A percentile compares a stretch with the other conserved stretches of the same genome.
These are phyloP conservation scores for Ochropacha duplaris DNA, from an alignment of 2,888 invertebrate genomes.

Conservation along the genomic window DNA sequence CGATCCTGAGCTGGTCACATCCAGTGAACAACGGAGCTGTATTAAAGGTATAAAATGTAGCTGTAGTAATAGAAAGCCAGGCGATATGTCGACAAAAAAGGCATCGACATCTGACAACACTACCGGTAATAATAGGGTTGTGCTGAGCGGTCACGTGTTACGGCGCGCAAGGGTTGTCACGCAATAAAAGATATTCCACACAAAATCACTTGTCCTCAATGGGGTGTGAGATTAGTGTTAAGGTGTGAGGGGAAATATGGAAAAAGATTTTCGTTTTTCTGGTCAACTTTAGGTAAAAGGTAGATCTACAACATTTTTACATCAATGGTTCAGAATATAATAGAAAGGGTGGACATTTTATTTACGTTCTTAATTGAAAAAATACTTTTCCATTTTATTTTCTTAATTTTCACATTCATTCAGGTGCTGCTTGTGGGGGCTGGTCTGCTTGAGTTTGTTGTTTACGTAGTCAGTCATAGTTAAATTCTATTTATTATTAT, in stretches of 20 bases:
- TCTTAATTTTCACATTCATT: too few species aligned
- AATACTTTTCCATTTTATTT: too few species aligned
- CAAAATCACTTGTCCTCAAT: not conserved
- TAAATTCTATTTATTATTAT: too few species aligned
- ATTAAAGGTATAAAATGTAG: too few species aligned
- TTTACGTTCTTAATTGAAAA: too few species aligned
- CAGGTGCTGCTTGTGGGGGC: too few species aligned
- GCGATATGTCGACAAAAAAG: not conserved
- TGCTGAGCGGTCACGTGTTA: not conserved
- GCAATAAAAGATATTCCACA: conserved; percentile 1
- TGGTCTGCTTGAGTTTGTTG: too few species aligned
- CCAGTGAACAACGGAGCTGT: too few species aligned
- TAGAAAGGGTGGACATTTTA: too few species aligned
- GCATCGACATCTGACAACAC: not conserved
- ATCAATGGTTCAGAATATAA: not conserved
- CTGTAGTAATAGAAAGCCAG: too few species aligned
- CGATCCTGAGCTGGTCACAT: too few species aligned
- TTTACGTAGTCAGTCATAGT: too few species aligned
- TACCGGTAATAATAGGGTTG: not conserved
- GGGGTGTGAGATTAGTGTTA: not conserved
- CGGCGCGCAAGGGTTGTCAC: not conserved
- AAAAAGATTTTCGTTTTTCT: not conserved
- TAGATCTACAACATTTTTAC: not conserved
- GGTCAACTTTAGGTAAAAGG: not conserved
- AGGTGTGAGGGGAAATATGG: not conserved